A percentile compares a stretch with the other conserved stretches of the same genome.
These are phyloP conservation scores for Acyrthosiphon pisum DNA, from an alignment of 1,140 invertebrate genomes.

Conservation along the genomic window DNA sequence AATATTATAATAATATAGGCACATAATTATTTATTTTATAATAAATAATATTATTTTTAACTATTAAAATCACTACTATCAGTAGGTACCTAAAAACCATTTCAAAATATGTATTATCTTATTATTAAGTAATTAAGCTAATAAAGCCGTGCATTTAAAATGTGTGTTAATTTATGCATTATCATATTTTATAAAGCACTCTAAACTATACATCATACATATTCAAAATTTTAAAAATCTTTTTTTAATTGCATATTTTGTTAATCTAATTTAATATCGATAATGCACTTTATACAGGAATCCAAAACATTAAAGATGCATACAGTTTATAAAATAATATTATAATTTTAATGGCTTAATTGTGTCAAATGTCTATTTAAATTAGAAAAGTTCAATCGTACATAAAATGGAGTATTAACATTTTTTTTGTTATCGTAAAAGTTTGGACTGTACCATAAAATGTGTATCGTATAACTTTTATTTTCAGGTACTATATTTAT, in stretches of 20 bases:
- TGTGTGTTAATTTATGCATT: neutral
- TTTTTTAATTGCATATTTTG: neutral
- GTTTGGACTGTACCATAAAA: neutral
- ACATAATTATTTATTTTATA: neutral
- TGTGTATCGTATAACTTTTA: neutral
- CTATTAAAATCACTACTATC: neutral
- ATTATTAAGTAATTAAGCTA: neutral
- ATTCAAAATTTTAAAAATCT: neutral
- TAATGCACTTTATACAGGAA: neutral
- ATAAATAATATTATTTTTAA: neutral
- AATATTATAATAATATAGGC: no score
- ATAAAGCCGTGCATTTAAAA: neutral
- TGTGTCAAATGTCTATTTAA: neutral
- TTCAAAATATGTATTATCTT: no score
- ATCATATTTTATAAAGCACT: neutral
- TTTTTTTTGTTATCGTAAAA: neutral
- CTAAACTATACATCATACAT: neutral
- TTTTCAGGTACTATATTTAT: neutral
- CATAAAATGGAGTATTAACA: neutral
- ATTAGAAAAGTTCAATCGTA: neutral
- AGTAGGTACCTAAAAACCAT: no score
- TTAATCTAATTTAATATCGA: neutral
- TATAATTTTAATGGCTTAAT: neutral
- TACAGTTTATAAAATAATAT: neutral
- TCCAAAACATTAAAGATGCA: neutral